phyloP scores from a whole-genome alignment of 2,888 invertebrate genomes.

The Eristalinus sepulchralis region DNA sequence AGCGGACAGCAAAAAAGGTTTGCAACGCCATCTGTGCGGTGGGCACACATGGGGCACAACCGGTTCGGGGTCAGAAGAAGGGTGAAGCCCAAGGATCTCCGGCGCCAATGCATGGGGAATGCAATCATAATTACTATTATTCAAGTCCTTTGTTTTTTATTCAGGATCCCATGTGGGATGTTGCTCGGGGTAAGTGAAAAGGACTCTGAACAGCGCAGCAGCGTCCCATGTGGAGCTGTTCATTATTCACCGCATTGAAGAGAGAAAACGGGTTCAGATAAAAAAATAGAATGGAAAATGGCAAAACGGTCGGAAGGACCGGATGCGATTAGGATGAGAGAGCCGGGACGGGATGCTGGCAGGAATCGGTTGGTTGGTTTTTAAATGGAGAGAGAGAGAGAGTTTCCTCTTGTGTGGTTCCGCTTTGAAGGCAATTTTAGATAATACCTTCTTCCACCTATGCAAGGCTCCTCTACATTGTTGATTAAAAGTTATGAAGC shows the following conservation, averaged over 20 bases:
- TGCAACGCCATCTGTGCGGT: not conserved
- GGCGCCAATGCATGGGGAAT: slow-evolving; percentile 47
- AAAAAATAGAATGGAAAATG: not conserved
- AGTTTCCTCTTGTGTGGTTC: not conserved
- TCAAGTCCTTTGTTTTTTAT: slow-evolving; percentile 51
- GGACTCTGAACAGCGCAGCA: slow-evolving; percentile 9
- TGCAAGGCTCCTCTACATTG: not conserved
- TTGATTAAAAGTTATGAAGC: slow-evolving; percentile 15
- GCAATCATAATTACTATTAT: slow-evolving; percentile 70
- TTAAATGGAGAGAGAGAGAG: slow-evolving; percentile 16
- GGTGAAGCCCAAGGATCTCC: not conserved
- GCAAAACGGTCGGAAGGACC: not conserved
- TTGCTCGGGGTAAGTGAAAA: slow-evolving; percentile 31
- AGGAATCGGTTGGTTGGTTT: slow-evolving; percentile 38
- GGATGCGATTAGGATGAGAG: slow-evolving; percentile 9
- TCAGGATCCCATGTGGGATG: slow-evolving; percentile 48
- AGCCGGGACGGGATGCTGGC: not conserved
- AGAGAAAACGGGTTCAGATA: slow-evolving; percentile 4
- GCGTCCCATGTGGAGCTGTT: slow-evolving; percentile 21
- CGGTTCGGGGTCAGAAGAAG: not conserved
- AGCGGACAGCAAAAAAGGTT: not conserved
- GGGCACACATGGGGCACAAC: not conserved
- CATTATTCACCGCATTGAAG: slow-evolving; percentile 50
- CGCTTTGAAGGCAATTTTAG: slow-evolving; percentile 14
- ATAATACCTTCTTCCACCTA: not conserved